These are phyloP conservation scores for Tolmerus cingulatus DNA, from an alignment of 2,888 invertebrate species.

Conservation along the genomic window DNA sequence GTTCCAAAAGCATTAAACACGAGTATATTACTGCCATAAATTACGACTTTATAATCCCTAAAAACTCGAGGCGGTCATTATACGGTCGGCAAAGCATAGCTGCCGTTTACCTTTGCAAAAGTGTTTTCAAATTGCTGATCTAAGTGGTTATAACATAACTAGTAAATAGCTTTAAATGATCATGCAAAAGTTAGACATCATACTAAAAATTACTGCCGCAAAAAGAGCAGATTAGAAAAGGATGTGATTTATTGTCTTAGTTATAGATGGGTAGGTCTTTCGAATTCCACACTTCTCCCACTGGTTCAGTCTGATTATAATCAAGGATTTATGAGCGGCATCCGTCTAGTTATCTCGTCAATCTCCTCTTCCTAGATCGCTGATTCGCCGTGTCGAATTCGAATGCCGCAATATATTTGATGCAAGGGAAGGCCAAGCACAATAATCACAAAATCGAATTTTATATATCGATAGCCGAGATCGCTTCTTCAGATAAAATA, in stretches of 20 bases:
- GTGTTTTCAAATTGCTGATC: not conserved
- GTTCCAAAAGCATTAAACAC: not conserved
- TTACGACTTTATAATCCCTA: not conserved
- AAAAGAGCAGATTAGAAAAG: not conserved
- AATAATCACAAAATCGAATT: not conserved
- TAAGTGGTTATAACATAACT: not conserved
- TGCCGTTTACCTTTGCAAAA: not conserved
- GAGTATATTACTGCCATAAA: not conserved
- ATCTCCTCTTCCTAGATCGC: not conserved
- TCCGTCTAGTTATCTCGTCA: not conserved
- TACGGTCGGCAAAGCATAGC: not conserved
- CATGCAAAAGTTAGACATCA: not conserved
- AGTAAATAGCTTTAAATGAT: not conserved
- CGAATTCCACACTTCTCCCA: not conserved
- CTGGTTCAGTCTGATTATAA: not conserved
- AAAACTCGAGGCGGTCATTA: not conserved
- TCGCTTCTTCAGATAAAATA: not conserved
- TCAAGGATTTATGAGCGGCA: slow-evolving; percentile 2
- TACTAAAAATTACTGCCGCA: not conserved
- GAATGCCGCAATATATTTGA: not conserved
- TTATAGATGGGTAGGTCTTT: not conserved
- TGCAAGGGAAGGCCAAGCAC: not conserved
- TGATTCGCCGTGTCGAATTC: not conserved
- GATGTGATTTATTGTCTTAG: not conserved
- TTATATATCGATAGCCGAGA: not conserved